Evolutionary conservation across 2,113 vertebrate genomes (phyloP), one percentile per base, ranked within the genome.

Genomic region (Oxygymnocypris stewartii): DNA sequence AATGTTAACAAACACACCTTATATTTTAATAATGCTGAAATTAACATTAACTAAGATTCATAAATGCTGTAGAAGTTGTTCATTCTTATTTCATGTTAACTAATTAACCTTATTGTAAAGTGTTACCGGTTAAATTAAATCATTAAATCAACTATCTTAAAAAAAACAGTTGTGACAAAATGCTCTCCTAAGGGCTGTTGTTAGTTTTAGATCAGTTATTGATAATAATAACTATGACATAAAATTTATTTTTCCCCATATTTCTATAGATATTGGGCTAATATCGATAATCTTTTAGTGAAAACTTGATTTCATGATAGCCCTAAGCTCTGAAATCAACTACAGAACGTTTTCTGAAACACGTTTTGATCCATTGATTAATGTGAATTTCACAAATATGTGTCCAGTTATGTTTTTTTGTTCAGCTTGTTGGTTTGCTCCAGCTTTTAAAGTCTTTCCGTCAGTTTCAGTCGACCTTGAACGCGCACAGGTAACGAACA

Each of bases 391-490:
- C 28, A 54, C 42, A 76, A 11, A 25, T 25, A 40, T 18, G 3
- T 73, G 8, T 8, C 14, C 3, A 37, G 40, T n/a, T 25, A n/a
- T 76, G 42, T 11, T 37, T 28, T n/a, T 25, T 82, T 31, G 63
- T 63, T 80, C 13, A 67, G n/a, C 8, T 25, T 80, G 23, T 31
- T 61, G 25, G n/a, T 82, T 82, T 67, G 4, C 40, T 47, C 37
- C 14, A 25, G 40, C n/a, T 82, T 80, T 67, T 28, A 82, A 67
- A 82, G 59, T 44, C 59, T 44, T 67, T 73, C 37, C 42, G 12
- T 47, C 78, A 63, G 47, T 47, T 76, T 67, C 14, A 40, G 61
- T 71, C 82, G 90, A 92, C 87, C 84, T 91, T 87, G 79, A 73
- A 81, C 81, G 84, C 57, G 85, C 54, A 51, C 47, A 74, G 35